A percentile compares a stretch with the other conserved stretches of the same genome.
These are phyloP conservation scores for Corythaeola cristata DNA, from an alignment of 2,113 vertebrate genomes.

Conservation along the genomic window DNA sequence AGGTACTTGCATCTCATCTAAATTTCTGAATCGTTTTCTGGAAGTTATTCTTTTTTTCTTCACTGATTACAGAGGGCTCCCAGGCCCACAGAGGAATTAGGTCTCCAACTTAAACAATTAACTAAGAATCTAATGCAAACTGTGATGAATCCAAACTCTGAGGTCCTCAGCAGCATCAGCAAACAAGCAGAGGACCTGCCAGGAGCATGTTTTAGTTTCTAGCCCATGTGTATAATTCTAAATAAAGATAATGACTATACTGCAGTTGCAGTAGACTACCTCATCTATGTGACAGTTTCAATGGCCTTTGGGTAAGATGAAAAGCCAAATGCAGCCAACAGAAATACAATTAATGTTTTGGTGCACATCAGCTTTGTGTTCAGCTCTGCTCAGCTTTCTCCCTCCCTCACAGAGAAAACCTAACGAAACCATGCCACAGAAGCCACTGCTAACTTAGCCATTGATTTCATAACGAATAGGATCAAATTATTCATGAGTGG, in stretches of 20 bases:
- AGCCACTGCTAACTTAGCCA: neutral
- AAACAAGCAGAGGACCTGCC: neutral
- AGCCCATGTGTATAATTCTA: neutral
- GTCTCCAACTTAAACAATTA: neutral
- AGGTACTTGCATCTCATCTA: neutral
- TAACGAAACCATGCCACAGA: neutral
- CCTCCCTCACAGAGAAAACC: neutral
- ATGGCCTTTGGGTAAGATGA: neutral
- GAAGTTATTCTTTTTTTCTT: neutral
- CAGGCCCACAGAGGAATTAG: neutral
- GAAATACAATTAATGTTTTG: neutral
- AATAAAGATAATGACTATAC: neutral
- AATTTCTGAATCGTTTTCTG: neutral
- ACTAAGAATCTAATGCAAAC: neutral
- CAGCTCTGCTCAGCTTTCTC: neutral
- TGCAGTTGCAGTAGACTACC: neutral
- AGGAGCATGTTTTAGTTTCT: neutral
- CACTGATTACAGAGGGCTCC: neutral
- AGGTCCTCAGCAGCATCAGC: neutral
- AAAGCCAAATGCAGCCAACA: neutral
- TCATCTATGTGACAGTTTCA: neutral
- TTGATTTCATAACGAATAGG: neutral
- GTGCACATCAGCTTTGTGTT: neutral
- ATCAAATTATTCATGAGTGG: neutral
- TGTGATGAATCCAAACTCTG: neutral